phyloP scores from a whole-genome alignment of 2,113 vertebrate genomes.

The Steatornis caripensis region DNA sequence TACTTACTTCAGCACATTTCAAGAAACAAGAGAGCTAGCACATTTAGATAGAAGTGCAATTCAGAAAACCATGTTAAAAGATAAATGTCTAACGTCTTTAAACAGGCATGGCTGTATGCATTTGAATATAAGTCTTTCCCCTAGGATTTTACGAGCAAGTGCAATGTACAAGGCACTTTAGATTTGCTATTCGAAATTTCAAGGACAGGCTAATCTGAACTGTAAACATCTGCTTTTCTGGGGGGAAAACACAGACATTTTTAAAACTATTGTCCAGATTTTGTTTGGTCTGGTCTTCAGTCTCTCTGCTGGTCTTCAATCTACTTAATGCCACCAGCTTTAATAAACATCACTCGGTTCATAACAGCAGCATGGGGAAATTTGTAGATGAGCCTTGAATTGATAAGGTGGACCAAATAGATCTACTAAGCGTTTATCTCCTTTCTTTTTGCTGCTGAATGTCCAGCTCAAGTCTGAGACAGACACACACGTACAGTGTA shows the following conservation, averaged over 20 bases:
- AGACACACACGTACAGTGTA: rapidly evolving
- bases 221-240: not conserved
- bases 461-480: not conserved
- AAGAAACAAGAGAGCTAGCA: not conserved
- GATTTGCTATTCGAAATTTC: not conserved
- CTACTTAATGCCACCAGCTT: not conserved
- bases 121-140: not conserved
- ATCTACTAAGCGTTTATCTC: not conserved
- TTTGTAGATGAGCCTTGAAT: not conserved
- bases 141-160: not conserved
- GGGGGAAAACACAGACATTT: not conserved
- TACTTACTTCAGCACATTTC: not conserved
- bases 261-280: not conserved
- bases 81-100: not conserved
- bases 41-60: not conserved
- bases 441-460: not conserved
- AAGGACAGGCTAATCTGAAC: not conserved
- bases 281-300: not conserved
- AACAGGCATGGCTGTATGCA: not conserved
- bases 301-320: not conserved
- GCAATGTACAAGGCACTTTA: not conserved
- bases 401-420: not conserved
- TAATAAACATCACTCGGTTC: not conserved
- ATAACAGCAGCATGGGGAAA: not conserved
- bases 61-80: not conserved